Base-by-base conservation (phyloP, 2,888 invertebrate genomes). In the Pyrrhia umbra region DNA sequence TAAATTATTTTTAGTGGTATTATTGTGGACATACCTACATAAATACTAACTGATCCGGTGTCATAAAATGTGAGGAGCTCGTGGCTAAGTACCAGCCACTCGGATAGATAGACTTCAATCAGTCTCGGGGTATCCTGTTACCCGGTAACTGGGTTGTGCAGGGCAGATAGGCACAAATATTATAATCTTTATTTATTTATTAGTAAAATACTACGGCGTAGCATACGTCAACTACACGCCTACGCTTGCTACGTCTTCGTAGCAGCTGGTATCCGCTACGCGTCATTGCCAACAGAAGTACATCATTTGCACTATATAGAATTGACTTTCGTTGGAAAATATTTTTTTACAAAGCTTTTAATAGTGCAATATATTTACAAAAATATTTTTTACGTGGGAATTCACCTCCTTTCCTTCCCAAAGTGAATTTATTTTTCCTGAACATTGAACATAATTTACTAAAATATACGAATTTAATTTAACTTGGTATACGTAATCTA, bases 391-490 rank as follows among this genome's bases (percentile, higher is more conserved):
- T 5, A 0, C 10, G 46, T 13, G 59, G 0, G 1, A 49, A 43
- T 16, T 59, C 25, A 0, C 2, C 6, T 15, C 37, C 37, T 25
- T 10, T 9, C 8, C 3, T 46, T 2, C 0, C 20, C 40, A 47
- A 25, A 43, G 47, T 5, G 6, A 21, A 3, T n/a, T 8, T 15
- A 50, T 40, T 40, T 51, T 56, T 57, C 42, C 45, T 72, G 8
- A 20, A 75, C n/a, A 58, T 68, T 16, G 30, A 75, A 68, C 43
- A 74, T 40, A 51, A 75, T 57, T 55, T 37, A 55, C 27, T 21
- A 15, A 60, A 73, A 64, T 67, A 52, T 45, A 49, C n/a, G 45
- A 68, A 46, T 65, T 62, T 56, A 50, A 56, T 68, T 55, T 40
- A 39, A 51, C 46, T 67, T 51, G 6, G 60, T 42, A 34, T 34